Evolutionary conservation across 2,113 vertebrate species (phyloP).

Genomic region (Pseudopodoces humilis): DNA sequence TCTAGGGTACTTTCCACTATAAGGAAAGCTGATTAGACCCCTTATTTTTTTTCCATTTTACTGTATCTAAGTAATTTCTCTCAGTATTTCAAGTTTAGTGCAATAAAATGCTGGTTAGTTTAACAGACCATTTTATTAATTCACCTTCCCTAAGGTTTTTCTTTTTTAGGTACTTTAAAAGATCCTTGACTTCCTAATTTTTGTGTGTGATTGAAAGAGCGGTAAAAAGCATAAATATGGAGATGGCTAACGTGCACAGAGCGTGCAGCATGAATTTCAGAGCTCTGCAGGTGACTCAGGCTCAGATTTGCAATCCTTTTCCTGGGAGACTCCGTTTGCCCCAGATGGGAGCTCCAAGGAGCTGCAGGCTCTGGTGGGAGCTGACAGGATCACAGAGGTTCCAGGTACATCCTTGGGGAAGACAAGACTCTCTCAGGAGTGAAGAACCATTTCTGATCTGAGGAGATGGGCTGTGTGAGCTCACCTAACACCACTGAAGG

Average conservation of each 20-base stretch:
- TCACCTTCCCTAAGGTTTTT: neutral
- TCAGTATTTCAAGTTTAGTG: neutral
- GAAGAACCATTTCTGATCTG: neutral
- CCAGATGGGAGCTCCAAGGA: neutral
- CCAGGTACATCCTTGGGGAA: neutral
- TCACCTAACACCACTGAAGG: neutral
- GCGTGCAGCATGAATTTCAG: neutral
- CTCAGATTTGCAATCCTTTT: neutral
- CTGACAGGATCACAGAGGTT: neutral
- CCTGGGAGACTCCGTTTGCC: fast-evolving
- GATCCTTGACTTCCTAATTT: neutral
- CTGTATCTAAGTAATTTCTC: neutral
- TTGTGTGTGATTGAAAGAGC: neutral
- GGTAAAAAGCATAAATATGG: neutral
- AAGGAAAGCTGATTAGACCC: neutral
- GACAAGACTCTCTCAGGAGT: neutral
- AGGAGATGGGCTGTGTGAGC: neutral
- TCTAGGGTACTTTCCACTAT: neutral
- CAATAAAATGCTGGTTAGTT: neutral
- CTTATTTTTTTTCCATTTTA: neutral
- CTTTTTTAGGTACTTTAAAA: neutral
- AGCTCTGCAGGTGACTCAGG: neutral
- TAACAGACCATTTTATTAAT: conserved; percentile 17
- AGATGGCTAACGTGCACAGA: neutral
- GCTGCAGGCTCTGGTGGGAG: neutral